Percentiles rank a stretch among this genome's conserved stretches.
phyloP scores from a whole-genome alignment of 1,140 invertebrate genomes.

The Neomicropteryx cornuta region DNA sequence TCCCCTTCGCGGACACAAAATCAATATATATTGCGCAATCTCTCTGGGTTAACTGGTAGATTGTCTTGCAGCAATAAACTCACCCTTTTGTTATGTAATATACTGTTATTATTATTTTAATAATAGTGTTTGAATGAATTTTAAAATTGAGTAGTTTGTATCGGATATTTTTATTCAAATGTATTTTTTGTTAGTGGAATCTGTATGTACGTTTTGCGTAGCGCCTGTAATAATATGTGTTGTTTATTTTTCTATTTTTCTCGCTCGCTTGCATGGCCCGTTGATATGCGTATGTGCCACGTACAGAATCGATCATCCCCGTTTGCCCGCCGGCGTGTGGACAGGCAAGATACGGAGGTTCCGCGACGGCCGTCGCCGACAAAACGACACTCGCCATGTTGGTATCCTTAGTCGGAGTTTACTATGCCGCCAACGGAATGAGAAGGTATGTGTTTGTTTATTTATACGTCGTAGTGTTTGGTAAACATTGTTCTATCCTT shows the following conservation, averaged over 20 bases:
- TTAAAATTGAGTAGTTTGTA: no score
- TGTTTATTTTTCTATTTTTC: slow-evolving; percentile 7
- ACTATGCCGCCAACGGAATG: slow-evolving; percentile 13
- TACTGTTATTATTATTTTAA: no score
- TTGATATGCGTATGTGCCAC: slow-evolving; percentile 11
- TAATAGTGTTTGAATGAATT: no score
- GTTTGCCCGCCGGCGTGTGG: slow-evolving; percentile 88
- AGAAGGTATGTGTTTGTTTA: slow-evolving; percentile 19
- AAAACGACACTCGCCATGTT: slow-evolving; percentile 28
- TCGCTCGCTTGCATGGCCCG: slow-evolving; percentile 5
- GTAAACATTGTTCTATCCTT: slow-evolving; percentile 1
- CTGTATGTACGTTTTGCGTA: no score
- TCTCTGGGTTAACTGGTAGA: no score
- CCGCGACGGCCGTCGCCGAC: slow-evolving; percentile 23
- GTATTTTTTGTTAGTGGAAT: no score
- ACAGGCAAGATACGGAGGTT: slow-evolving; percentile 51
- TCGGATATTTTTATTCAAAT: no score
- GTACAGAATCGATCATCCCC: slow-evolving; percentile 77
- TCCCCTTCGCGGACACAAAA: no score
- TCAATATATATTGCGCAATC: no score
- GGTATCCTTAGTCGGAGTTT: slow-evolving; percentile 25
- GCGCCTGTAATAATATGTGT: no score
- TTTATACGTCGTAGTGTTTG: slow-evolving; percentile 2
- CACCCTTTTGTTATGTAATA: no score
- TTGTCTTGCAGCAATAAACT: no score